Evolutionary conservation across 1,140 invertebrate genomes (phyloP).

Genomic region (Heterodera carotae): DNA sequence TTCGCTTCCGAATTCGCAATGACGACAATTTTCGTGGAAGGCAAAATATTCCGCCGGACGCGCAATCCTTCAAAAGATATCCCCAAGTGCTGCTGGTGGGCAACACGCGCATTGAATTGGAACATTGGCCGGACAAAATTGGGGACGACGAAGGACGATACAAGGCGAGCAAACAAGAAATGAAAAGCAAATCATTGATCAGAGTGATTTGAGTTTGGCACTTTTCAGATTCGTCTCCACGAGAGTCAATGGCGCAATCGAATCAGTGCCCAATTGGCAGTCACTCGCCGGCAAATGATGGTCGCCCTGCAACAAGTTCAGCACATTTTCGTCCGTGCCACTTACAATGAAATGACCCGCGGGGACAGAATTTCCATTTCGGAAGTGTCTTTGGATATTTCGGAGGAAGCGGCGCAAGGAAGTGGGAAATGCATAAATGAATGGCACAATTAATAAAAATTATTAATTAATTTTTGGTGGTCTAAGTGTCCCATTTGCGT

Average conservation of each 20-base stretch:
- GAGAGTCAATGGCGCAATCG: constrained; percentile 72
- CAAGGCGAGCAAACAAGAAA: constrained; percentile 13
- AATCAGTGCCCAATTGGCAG: constrained; percentile 71
- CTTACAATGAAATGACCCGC: constrained; percentile 53
- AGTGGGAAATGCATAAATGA: background rate
- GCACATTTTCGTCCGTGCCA: constrained; percentile 76
- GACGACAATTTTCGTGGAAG: constrained; percentile 51
- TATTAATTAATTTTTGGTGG: too few relatives aligned
- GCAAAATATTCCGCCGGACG: constrained; percentile 65
- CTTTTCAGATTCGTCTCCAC: constrained; percentile 59
- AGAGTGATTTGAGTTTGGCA: too few relatives aligned
- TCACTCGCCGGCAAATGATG: constrained; percentile 81
- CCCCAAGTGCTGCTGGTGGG: constrained; percentile 82
- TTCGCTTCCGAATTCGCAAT: constrained; percentile 78
- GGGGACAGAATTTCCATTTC: constrained; percentile 57
- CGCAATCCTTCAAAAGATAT: constrained; percentile 71
- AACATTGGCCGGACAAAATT: constrained; percentile 66
- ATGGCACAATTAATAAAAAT: background rate
- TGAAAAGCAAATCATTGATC: too few relatives aligned
- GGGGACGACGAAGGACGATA: constrained; percentile 70
- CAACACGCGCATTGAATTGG: constrained; percentile 76
- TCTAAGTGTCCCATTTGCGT: background rate
- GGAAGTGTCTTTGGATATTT: constrained; percentile 81
- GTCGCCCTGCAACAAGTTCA: constrained; percentile 82
- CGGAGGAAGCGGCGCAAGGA: constrained; percentile 68